Base-by-base conservation (phyloP, 2,113 vertebrate genomes). In the Ictidomys tridecemlineatus region DNA sequence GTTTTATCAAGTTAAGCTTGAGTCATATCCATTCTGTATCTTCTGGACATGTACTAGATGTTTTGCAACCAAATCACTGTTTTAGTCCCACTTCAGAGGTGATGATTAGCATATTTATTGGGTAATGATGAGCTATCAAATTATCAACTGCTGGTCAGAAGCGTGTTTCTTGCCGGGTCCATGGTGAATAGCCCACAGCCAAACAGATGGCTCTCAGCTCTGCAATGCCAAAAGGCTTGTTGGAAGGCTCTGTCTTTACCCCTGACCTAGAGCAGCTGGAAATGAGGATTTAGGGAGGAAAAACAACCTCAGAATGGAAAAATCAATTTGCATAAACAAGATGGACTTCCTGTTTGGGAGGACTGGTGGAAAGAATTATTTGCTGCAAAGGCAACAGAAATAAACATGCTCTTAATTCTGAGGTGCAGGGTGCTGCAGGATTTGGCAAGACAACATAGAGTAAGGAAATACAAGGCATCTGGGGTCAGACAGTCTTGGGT, bases 91-190 rank as follows among this genome's bases (percentile, higher is more conserved):
- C 96, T 77, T 97, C 90, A 93, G 87, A 94, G 90, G 90, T n/a
- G 8, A 94, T 95, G 96, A 96, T 98, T 96, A 98, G 94, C 98
- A 97, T 98, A 97, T 97, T 98, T 98, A 98, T 94, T 97, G 97
- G 96, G 90, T 97, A 97, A 98, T 97, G 96, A 98, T 97, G 96
- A 97, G 97, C 97, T 97, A 96, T 95, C 89, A 95, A 96, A 97
- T 97, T 89, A 97, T 96, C 91, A 95, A 30, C 73, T 82, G 80
- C 96, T 90, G 97, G 97, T 96, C 97, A 97, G 96, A 97, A 97
- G 73, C 37, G 10, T 91, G 80, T 69, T 89, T 28, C 88, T 94
- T 86, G 84, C 76, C 0, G 18, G 58, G 77, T 79, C 96, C 69
- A 0, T 8, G 78, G 96, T 89, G 98, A 91, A 91, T 56, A 96